Conservation (phyloP, 2,888 invertebrate genomes). For the Hemithea aestivaria region DNA sequence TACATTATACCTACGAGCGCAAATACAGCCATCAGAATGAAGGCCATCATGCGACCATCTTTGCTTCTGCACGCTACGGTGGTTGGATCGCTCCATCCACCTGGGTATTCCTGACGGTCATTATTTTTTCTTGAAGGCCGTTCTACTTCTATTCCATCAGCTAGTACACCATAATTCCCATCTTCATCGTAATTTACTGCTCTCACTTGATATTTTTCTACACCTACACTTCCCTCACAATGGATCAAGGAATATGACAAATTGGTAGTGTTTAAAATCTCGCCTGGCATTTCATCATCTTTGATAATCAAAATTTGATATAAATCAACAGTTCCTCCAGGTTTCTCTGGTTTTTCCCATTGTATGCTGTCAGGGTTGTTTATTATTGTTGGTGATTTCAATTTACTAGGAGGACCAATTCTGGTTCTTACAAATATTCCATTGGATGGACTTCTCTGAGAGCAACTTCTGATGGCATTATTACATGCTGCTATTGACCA, state of each 20-base stretch:
- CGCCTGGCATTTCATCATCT: slow-evolving; percentile 43
- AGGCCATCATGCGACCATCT: slow-evolving; percentile 51
- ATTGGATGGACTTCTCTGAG: slow-evolving; percentile 67
- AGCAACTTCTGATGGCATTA: slow-evolving; percentile 78
- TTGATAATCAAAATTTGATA: slow-evolving; percentile 76
- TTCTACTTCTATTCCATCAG: slow-evolving; percentile 40
- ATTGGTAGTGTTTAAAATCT: slow-evolving; percentile 44
- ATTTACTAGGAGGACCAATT: slow-evolving; percentile 79
- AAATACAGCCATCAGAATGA: slow-evolving; percentile 55
- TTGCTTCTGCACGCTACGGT: slow-evolving; percentile 51
- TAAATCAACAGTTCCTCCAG: slow-evolving; percentile 76
- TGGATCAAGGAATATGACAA: slow-evolving; percentile 38
- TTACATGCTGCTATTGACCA: slow-evolving; percentile 86
- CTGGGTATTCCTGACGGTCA: slow-evolving; percentile 39
- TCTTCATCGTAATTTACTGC: slow-evolving; percentile 65
- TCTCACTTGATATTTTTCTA: slow-evolving; percentile 61
- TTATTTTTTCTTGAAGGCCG: slow-evolving; percentile 31
- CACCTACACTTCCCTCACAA: slow-evolving; percentile 53
- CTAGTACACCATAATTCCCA: slow-evolving; percentile 47
- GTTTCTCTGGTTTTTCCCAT: slow-evolving; percentile 73
- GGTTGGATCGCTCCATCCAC: slow-evolving; percentile 62
- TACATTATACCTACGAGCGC: slow-evolving; percentile 49
- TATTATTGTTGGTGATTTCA: slow-evolving; percentile 49
- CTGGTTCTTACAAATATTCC: slow-evolving; percentile 76
- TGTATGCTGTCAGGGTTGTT: slow-evolving; percentile 50